Percentiles rank a stretch among this genome's conserved stretches.
These are phyloP conservation scores for Anastrepha ludens DNA, from an alignment of 1,140 invertebrate genomes.

Conservation along the genomic window DNA sequence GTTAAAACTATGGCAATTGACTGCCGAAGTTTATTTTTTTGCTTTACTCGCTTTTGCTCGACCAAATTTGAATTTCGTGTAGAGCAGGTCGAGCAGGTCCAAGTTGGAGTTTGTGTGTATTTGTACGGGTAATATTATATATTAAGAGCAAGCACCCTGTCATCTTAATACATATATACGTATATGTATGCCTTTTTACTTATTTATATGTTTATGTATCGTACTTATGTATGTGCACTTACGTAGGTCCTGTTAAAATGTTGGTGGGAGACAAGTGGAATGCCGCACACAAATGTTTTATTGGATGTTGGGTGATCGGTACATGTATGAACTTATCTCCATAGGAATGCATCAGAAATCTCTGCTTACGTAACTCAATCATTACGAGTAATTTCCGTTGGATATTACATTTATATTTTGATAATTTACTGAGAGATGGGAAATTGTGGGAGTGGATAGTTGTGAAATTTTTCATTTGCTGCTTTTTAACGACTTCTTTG, in stretches of 20 bases:
- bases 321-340: not conserved
- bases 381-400: conserved; percentile 39
- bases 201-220: not conserved
- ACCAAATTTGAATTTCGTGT: conserved; percentile 42
- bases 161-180: not conserved
- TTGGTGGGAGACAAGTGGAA: not conserved
- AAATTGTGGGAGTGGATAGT: not conserved
- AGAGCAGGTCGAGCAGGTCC: not conserved
- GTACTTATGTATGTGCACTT: not conserved
- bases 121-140: not conserved
- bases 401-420: conserved; percentile 5
- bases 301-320: not conserved
- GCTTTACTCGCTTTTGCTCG: conserved; percentile 3
- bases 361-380: conserved; percentile 13
- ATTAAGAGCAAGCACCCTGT: not conserved
- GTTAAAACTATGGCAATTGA: conserved; percentile 29
- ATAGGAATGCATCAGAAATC: conserved; percentile 23
- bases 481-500: too few relatives aligned
- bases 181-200: not conserved
- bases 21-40: conserved; percentile 13
- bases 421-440: not conserved
- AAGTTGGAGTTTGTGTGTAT: not conserved
- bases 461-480: not conserved
- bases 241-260: not conserved
- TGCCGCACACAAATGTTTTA: not conserved